Evolutionary conservation across 2,888 invertebrate species (phyloP).

Genomic region (Allophyes oxyacanthae): DNA sequence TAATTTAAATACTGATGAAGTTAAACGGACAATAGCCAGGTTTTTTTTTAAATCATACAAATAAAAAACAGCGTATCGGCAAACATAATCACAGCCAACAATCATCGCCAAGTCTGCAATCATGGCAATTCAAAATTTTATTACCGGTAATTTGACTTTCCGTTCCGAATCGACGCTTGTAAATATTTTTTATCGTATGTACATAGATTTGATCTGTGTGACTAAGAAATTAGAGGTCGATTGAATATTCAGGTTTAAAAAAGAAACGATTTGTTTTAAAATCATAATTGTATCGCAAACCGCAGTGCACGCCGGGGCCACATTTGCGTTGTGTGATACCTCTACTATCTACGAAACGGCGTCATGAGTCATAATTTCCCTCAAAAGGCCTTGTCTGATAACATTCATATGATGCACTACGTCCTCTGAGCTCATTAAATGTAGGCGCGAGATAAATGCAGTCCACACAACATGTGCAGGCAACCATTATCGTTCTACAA

Average conservation of each 20-base stretch:
- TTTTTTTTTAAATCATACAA: constrained; percentile 13
- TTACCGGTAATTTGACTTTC: constrained; percentile 65
- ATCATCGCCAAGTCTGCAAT: constrained; percentile 56
- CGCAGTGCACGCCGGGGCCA: constrained; percentile 7
- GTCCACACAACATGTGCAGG: constrained; percentile 37
- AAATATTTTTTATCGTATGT: constrained; percentile 54
- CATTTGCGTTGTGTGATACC: constrained; percentile 14
- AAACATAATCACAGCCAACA: constrained; percentile 52
- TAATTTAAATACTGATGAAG: constrained; percentile 24
- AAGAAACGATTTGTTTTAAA: constrained; percentile 16
- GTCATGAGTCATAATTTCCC: constrained; percentile 40
- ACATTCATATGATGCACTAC: constrained; percentile 46
- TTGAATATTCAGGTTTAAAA: constrained; percentile 19
- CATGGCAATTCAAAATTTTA: constrained; percentile 63
- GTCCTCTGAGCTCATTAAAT: constrained; percentile 33
- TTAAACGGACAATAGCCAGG: constrained; percentile 41
- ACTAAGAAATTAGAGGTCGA: constrained; percentile 32
- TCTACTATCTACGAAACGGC: constrained; percentile 18
- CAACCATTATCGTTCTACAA: constrained; percentile 31
- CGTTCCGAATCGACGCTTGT: constrained; percentile 58
- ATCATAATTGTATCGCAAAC: constrained; percentile 18
- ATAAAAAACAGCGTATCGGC: constrained; percentile 49
- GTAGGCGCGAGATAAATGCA: constrained; percentile 41
- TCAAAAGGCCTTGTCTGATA: constrained; percentile 51
- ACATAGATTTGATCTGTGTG: constrained; percentile 38